A percentile compares a stretch with the other conserved stretches of the same genome.
phyloP scores from a whole-genome alignment of 2,797 vertebrate genomes.

The Anabas testudineus region DNA sequence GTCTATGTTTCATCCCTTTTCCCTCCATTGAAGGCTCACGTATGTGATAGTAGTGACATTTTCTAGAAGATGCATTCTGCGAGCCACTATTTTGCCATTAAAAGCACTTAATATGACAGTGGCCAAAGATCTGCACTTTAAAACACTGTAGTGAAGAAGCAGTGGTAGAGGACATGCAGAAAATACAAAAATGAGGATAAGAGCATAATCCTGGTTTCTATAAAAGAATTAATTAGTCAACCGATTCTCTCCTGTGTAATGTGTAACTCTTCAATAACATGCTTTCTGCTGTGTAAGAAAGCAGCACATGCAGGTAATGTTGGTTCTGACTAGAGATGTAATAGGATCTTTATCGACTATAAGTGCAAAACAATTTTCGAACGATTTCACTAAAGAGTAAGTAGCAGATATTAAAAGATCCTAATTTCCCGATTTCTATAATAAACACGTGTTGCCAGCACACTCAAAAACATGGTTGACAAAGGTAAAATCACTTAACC shows the following conservation, averaged over 20 bases:
- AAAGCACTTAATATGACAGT: constrained; percentile 26
- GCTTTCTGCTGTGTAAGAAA: neutral
- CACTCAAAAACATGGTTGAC: constrained; percentile 3
- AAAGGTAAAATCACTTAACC: neutral
- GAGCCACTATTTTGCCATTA: constrained; percentile 5
- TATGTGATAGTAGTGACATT: constrained; percentile 6
- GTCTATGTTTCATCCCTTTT: constrained; percentile 21
- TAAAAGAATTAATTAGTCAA: constrained; percentile 15
- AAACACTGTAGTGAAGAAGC: neutral
- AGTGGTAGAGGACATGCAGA: neutral
- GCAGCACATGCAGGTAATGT: constrained; percentile 4
- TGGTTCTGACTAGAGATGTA: neutral
- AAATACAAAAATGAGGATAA: constrained; percentile 1
- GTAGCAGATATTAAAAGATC: neutral
- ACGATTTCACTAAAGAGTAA: constrained; percentile 2
- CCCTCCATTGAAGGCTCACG: neutral
- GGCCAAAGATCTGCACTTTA: constrained; percentile 11
- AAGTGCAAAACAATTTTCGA: neutral
- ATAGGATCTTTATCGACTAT: neutral
- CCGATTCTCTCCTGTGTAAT: constrained; percentile 38
- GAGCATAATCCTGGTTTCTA: constrained; percentile 5
- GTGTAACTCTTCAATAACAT: constrained; percentile 22
- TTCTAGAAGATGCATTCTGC: constrained; percentile 4
- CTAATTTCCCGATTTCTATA: neutral
- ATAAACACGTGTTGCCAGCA: neutral